A percentile compares a stretch with the other conserved stretches of the same genome.
These are phyloP conservation scores for Typhlichthys subterraneus DNA, from an alignment of 2,797 vertebrate species.

Conservation along the genomic window DNA sequence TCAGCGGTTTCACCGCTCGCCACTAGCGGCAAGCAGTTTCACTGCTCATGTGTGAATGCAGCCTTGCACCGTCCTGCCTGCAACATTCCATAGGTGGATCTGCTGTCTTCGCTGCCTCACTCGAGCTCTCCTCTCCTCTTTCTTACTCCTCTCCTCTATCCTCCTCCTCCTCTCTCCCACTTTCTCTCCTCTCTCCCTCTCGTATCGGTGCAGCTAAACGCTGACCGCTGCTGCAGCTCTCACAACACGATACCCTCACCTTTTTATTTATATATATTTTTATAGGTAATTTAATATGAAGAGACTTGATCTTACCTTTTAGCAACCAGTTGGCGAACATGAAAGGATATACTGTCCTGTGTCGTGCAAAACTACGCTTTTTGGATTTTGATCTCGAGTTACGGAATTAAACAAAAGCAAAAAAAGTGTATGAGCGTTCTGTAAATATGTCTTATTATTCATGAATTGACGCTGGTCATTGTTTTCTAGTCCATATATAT, in stretches of 20 bases:
- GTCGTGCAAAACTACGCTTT: constrained; percentile 47
- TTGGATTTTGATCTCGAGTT: constrained; percentile 37
- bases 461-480: constrained; percentile 49
- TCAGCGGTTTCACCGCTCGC: no score
- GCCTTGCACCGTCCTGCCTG: constrained; percentile 7
- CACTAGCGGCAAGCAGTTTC: no score
- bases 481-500: constrained; percentile 47
- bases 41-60: no score
- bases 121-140: constrained; percentile 1
- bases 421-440: constrained; percentile 39
- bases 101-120: constrained; percentile 19
- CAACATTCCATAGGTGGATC: constrained; percentile 31
- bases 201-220: constrained; percentile 65
- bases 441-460: constrained; percentile 63
- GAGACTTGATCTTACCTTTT: constrained; percentile 60
- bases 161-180: constrained; percentile 6
- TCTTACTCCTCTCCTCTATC: background rate
- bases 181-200: constrained; percentile 16
- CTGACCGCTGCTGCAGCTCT: constrained; percentile 78
- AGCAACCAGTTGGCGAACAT: constrained; percentile 47
- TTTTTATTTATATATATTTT: constrained; percentile 82
- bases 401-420: constrained; percentile 57
- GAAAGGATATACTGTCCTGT: constrained; percentile 62
- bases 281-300: constrained; percentile 82
- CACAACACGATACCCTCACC: constrained; percentile 69